Percentiles rank a stretch among this genome's conserved stretches.
Conservation (phyloP, 2,113 vertebrate species). For the Grantiella picta region DNA sequence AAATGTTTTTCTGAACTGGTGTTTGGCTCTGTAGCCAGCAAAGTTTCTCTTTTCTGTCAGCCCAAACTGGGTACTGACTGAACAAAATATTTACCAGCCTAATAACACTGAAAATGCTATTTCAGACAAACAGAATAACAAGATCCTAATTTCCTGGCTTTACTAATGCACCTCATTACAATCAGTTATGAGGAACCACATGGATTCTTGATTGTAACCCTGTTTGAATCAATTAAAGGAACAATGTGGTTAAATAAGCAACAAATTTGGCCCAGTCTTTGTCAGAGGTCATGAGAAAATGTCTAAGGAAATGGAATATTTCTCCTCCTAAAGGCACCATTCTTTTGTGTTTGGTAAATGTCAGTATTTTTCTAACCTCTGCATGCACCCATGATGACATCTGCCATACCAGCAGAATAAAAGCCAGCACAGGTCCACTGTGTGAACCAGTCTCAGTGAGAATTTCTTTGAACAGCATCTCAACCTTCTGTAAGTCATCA, state of each 20-base stretch:
- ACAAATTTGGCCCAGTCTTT: not conserved
- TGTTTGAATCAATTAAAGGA: slow-evolving; percentile 23
- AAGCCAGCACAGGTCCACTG: not conserved
- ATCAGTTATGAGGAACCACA: not conserved
- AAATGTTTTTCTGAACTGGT: not conserved
- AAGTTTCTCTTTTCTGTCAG: slow-evolving; percentile 15
- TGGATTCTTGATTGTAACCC: not conserved
- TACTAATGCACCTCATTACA: not conserved
- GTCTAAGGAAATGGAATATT: slow-evolving; percentile 13
- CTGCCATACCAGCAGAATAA: not conserved
- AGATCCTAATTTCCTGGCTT: not conserved
- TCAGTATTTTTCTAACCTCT: slow-evolving; percentile 34
- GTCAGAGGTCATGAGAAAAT: slow-evolving; percentile 39
- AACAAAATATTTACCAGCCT: slow-evolving; percentile 1
- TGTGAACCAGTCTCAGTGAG: not conserved
- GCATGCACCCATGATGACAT: not conserved
- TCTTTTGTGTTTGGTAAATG: slow-evolving; percentile 11
- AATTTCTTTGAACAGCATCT: not conserved
- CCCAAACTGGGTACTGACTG: not conserved
- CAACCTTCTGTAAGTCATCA: not conserved
- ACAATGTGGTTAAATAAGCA: not conserved
- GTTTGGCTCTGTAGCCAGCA: not conserved
- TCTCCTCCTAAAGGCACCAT: slow-evolving; percentile 9
- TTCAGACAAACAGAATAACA: slow-evolving; percentile 13
- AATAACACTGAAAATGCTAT: not conserved